phyloP scores from a whole-genome alignment of 2,113 vertebrate species.

The Cyphomyrus plagiostoma region DNA sequence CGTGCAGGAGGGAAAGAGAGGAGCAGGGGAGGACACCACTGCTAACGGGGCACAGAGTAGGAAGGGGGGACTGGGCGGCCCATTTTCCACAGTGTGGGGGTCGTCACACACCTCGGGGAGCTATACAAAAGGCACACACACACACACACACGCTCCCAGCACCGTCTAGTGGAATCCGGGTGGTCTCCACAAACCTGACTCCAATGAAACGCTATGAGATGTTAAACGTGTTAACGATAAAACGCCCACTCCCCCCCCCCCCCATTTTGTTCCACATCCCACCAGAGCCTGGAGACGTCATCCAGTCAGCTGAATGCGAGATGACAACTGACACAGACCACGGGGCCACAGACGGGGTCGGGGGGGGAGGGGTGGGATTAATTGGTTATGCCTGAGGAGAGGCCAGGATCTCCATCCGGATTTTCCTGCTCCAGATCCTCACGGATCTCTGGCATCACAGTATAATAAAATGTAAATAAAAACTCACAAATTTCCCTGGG shows the following conservation, averaged over 20 bases:
- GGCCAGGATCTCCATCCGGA: background rate
- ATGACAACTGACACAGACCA: background rate
- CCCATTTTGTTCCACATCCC: background rate
- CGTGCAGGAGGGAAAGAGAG: background rate
- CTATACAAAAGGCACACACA: background rate
- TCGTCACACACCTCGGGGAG: background rate
- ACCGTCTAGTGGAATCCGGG: background rate
- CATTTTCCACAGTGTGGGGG: background rate
- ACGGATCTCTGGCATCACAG: background rate
- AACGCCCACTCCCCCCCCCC: background rate
- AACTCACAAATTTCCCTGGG: background rate
- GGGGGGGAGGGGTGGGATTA: background rate
- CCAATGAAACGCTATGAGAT: background rate
- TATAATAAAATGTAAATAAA: background rate
- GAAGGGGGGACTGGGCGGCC: background rate
- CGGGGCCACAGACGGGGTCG: background rate
- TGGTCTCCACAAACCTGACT: background rate
- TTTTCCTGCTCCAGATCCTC: background rate
- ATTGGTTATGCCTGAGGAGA: background rate
- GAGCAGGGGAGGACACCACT: background rate
- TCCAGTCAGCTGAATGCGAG: background rate
- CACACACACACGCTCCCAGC: background rate
- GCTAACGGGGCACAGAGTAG: background rate
- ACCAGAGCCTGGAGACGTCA: background rate
- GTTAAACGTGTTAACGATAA: background rate